Evolutionary conservation across 2,113 vertebrate genomes (phyloP), one percentile per base, ranked within the genome.

Genomic region (Sterrhoptilus dennistouni): DNA sequence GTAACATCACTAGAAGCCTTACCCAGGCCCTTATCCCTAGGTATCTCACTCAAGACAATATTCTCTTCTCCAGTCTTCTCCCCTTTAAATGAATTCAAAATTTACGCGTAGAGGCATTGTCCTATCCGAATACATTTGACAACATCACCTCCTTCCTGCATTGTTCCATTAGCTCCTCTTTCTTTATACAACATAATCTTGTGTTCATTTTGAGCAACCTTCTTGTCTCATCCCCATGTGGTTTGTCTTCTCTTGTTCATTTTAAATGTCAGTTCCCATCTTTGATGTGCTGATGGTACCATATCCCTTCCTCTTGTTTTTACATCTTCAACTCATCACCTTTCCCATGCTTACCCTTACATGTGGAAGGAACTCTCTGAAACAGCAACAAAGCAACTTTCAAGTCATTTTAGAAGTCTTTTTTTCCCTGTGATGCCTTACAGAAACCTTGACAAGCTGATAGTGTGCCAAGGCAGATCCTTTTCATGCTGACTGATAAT

Each of bases 321-420:
- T 64, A 91, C 56, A 12, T 94, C 56, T 95, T 88, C 76, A 83
- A 52, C 89, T 94, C 59, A 44, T 93, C 82, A 83, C 79, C 93
- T 94, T 96, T 95, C 60, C 76, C 18, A 17, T 77, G 40, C 87
- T 94, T 86, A 70, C 22, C 47, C 47, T 92, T 56, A 45, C 1
- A 6, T 94, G 89, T 93, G 88, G 90, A 91, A 90, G 28, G 60
- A 93, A 33, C 28, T 75, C 65, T 90, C 69, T 96, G 77, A 96
- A 94, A 92, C n/a, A 66, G 63, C 68, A 93, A 69, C 85, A 96
- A 96, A 92, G 64, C 50, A 94, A 71, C 93, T 95, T 96, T 91
- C 74, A 87, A 90, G 82, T 91, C 2, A 61, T 89, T 95, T 94
- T 77, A 80, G 86, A 95, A 83, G 50, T 31, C 4, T 72, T 65